Percentiles rank a stretch among this genome's conserved stretches.
phyloP scores from a whole-genome alignment of 1,140 invertebrate genomes.

The Euura saliciscinereae region DNA sequence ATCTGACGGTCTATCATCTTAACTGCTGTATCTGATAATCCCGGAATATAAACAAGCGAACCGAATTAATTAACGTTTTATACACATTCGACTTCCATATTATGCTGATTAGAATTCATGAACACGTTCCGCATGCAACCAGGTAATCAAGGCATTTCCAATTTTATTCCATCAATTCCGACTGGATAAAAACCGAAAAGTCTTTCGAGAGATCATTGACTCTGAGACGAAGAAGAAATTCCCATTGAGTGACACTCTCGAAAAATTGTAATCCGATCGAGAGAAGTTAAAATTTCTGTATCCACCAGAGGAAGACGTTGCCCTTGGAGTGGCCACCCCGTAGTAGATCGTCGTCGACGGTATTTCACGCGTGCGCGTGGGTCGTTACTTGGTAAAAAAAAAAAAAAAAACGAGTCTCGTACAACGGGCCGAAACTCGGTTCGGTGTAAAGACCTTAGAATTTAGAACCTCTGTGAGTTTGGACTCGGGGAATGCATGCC shows the following conservation, averaged over 20 bases:
- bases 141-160: no score
- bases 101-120: no score
- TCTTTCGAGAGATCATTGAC: no score
- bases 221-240: no score
- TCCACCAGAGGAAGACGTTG: background rate
- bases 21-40: background rate
- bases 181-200: no score
- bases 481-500: background rate
- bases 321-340: background rate
- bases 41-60: background rate
- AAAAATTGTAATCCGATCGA: no score
- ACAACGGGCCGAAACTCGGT: no score
- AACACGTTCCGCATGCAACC: no score
- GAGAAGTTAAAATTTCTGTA: no score
- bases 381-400: background rate
- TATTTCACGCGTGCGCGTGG: slow-evolving; percentile 3
- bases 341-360: background rate
- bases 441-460: background rate
- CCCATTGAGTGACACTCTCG: no score
- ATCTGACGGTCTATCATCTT: background rate
- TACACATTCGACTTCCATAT: no score
- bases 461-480: background rate
- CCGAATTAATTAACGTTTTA: background rate
- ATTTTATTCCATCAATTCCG: no score
- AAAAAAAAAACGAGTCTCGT: background rate